Percentiles rank a stretch among this genome's conserved stretches.
Evolutionary conservation across 2,888 invertebrate species (phyloP).

Genomic region (Candidula unifasciata): DNA sequence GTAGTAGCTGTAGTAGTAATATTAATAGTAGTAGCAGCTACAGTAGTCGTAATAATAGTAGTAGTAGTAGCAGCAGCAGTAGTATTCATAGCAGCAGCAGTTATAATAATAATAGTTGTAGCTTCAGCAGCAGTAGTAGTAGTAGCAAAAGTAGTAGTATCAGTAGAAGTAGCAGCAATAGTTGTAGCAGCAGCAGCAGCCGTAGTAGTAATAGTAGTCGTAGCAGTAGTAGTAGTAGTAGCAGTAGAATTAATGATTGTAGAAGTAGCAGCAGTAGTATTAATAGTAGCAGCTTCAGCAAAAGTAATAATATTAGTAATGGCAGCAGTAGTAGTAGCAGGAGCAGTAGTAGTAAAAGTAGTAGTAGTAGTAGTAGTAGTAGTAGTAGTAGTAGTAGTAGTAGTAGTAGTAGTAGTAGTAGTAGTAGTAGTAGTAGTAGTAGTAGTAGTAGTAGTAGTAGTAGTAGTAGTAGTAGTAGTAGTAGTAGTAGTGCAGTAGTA

Average conservation of each 20-base stretch:
- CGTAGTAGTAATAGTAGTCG: too few relatives aligned
- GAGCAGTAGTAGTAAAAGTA: slow-evolving; percentile 24
- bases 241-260: too few relatives aligned
- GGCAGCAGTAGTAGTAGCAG: slow-evolving; percentile 34
- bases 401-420: slow-evolving; percentile 16
- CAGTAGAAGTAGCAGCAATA: neutral
- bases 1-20: slow-evolving; percentile 25
- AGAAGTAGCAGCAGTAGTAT: slow-evolving; percentile 29
- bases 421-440: slow-evolving; percentile 32
- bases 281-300: slow-evolving; percentile 31
- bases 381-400: slow-evolving; percentile 33
- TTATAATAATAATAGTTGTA: slow-evolving; percentile 21
- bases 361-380: slow-evolving; percentile 1
- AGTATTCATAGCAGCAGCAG: slow-evolving; percentile 28
- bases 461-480: slow-evolving; percentile 38
- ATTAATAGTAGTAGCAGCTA: slow-evolving; percentile 21
- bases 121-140: too few relatives aligned
- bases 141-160: too few relatives aligned
- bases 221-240: too few relatives aligned
- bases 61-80: slow-evolving; percentile 28
- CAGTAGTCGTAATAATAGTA: slow-evolving; percentile 9
- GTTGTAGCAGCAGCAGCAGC: neutral
- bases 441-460: slow-evolving; percentile 37
- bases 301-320: slow-evolving; percentile 27
- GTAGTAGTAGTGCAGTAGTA: slow-evolving; percentile 38